Evolutionary conservation across 2,113 vertebrate genomes (phyloP).

Genomic region (Apeltes quadracus): DNA sequence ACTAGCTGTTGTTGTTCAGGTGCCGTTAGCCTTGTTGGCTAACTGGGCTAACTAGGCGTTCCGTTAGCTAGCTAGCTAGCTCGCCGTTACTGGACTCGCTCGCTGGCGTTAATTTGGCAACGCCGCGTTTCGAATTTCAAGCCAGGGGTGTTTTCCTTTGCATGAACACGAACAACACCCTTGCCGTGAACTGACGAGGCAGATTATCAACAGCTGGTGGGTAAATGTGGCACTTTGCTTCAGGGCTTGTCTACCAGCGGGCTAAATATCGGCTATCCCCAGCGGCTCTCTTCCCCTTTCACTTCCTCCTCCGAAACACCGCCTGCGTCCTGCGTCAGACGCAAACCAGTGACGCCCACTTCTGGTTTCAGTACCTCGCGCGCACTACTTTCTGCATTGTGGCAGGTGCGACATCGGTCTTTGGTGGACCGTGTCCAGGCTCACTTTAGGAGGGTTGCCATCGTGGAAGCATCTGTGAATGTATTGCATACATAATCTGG

Average conservation of each 20-base stretch:
- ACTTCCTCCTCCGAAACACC: constrained; percentile 72
- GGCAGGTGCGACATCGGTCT: neutral
- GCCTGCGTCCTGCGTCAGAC: constrained; percentile 59
- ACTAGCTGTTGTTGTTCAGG: constrained; percentile 59
- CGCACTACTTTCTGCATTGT: neutral
- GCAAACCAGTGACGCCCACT: constrained; percentile 14
- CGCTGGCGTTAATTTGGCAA: constrained; percentile 32
- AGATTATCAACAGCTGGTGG: neutral
- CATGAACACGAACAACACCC: neutral
- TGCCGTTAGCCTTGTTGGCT: constrained; percentile 46
- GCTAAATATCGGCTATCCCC: constrained; percentile 50
- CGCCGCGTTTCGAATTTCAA: neutral
- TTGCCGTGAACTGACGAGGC: neutral
- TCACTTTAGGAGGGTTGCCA: neutral
- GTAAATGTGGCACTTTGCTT: constrained; percentile 62
- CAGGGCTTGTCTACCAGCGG: constrained; percentile 31
- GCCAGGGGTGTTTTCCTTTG: neutral
- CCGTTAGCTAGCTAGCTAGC: constrained; percentile 52
- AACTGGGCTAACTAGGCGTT: constrained; percentile 64
- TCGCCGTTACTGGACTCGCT: constrained; percentile 28
- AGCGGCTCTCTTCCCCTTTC: constrained; percentile 68
- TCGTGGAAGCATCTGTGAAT: too few relatives aligned
- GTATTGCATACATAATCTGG: too few relatives aligned
- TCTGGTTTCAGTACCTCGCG: neutral
- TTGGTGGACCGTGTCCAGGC: neutral